phyloP scores from a whole-genome alignment of 2,113 vertebrate species.

The Epinephelus lanceolatus region DNA sequence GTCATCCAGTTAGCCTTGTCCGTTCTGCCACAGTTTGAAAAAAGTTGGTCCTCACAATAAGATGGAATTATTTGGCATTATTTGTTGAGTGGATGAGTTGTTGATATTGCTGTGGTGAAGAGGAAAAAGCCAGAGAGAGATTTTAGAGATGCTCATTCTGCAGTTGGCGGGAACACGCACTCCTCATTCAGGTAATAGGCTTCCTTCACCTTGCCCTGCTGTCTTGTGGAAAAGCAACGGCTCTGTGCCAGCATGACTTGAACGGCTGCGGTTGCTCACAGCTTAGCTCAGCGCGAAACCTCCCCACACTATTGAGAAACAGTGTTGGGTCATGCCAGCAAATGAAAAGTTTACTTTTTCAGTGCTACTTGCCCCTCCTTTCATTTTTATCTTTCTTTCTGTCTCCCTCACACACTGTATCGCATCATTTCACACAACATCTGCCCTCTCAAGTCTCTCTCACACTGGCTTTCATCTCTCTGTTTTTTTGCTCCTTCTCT shows the following conservation, averaged over 20 bases:
- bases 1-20: not conserved
- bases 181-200: not conserved
- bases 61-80: not conserved
- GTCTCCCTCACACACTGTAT: constrained; percentile 2
- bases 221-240: constrained; percentile 2
- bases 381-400: not conserved
- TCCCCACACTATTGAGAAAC: not conserved
- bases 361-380: not conserved
- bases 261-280: not conserved
- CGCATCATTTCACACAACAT: constrained; percentile 17
- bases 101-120: not conserved
- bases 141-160: not conserved
- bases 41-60: not conserved
- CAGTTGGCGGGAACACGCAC: not conserved
- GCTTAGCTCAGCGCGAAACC: not conserved
- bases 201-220: not conserved
- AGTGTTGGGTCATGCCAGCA: not conserved
- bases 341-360: not conserved
- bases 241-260: constrained; percentile 20
- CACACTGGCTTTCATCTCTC: constrained; percentile 16
- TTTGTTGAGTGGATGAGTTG: not conserved
- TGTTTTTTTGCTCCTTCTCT: not conserved
- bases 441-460: constrained; percentile 28
- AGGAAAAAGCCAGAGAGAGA: not conserved
- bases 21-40: not conserved